Base-by-base conservation (phyloP, 2,113 vertebrate species). In the Pseudolaguvia tuberculata region DNA sequence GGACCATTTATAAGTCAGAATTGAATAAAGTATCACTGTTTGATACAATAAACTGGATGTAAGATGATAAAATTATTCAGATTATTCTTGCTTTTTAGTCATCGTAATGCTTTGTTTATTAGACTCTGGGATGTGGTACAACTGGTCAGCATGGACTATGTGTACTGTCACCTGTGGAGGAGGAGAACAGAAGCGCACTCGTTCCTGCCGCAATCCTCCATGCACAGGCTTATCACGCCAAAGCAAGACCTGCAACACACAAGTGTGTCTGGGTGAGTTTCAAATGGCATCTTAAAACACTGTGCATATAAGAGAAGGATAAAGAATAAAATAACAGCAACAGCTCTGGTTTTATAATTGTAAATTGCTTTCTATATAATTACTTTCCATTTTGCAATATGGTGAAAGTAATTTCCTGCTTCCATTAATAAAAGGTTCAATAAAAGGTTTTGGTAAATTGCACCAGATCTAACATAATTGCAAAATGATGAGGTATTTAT, bases 161-260 rank as follows among this genome's bases (percentile, higher is more conserved):
- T 92, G 88, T 47, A 80, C 84, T 0, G 85, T 92, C 71, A 88
- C 79, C 78, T 89, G 90, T 55, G 83, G 87, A 2, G 88, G 88
- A 20, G 91, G 89, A n/a, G 87, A 88, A 70, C 89, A 91, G 83
- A 80, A 79, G 1, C 86, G 89, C 31, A 82, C 72, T 18, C 84
- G 86, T 0, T 23, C 80, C 55, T 90, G 91, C 77, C 82, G 39
- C 35, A 76, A 76, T 3, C 79, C 85, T 0, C 84, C 88, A 27
- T 91, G 89, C 80, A 74, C 72, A 0, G 83, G 88, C 9, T 55
- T 84, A 39, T 81, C 70, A 42, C 85, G 80, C 14, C 89, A 91
- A 79, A 91, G 88, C 83, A 92, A 91, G 80, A 90, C 86, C 56
- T 93, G 92, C 68, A 92, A 92, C 85, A 93, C 84, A 13, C 92